A percentile compares a stretch with the other conserved stretches of the same genome.
These are phyloP conservation scores for Brotula barbata DNA, from an alignment of 2,797 vertebrate genomes.

Conservation along the genomic window DNA sequence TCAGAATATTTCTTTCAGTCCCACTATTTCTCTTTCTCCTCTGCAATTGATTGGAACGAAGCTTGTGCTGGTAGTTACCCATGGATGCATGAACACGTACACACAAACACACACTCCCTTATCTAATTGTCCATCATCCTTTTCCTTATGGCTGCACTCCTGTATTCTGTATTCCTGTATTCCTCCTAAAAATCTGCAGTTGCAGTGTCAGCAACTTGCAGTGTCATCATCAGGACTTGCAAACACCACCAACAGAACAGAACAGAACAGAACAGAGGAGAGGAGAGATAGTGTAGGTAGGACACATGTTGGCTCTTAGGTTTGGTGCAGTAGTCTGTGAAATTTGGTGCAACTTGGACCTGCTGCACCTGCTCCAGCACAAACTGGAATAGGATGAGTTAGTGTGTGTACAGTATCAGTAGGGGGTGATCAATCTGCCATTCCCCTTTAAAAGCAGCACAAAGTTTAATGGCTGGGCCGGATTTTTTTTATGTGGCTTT, in stretches of 20 bases:
- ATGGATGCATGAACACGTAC: conserved; percentile 1
- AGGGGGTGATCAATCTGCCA: too few relatives aligned
- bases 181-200: conserved; percentile 43
- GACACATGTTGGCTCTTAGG: background rate
- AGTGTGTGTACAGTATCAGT: too few relatives aligned
- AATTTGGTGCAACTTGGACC: background rate
- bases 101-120: conserved; percentile 15
- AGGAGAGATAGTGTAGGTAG: background rate
- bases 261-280: conserved; percentile 7
- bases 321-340: background rate
- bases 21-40: conserved; percentile 25
- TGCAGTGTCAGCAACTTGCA: conserved; percentile 55
- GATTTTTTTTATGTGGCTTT: too few relatives aligned
- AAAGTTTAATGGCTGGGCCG: too few relatives aligned
- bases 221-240: conserved; percentile 47
- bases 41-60: conserved; percentile 19
- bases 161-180: conserved; percentile 19
- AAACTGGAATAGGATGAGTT: too few relatives aligned
- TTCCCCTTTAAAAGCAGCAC: too few relatives aligned
- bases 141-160: conserved; percentile 19
- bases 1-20: conserved; percentile 3
- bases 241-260: conserved; percentile 24
- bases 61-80: conserved; percentile 26
- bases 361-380: too few relatives aligned
- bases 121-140: background rate